A percentile compares a stretch with the other conserved stretches of the same genome.
Conservation (phyloP, 1,140 invertebrate genomes). For the Neodiprion lecontei region DNA sequence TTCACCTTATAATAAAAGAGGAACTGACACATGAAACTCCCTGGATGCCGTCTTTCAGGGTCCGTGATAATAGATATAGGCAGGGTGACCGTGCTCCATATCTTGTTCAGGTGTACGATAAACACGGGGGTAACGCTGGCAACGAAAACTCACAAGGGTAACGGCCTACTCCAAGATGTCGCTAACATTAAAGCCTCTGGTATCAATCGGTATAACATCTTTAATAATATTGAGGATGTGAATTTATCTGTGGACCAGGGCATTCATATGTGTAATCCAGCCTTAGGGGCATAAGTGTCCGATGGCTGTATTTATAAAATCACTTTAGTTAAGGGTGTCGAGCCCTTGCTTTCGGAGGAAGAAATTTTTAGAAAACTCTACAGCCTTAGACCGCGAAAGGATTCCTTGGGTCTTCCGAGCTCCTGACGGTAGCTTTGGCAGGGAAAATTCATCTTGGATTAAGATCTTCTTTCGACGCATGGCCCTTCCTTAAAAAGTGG, state of each 20-base stretch:
- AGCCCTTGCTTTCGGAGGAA: neutral
- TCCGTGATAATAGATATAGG: neutral
- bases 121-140: neutral
- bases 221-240: neutral
- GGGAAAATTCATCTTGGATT: no score
- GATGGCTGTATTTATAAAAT: neutral
- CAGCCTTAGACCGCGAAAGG: neutral
- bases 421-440: neutral
- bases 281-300: neutral
- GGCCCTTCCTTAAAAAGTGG: neutral
- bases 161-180: neutral
- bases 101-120: neutral
- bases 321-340: neutral
- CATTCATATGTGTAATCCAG: neutral
- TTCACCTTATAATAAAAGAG: no score
- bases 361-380: neutral
- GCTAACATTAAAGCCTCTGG: neutral
- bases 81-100: neutral
- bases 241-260: neutral
- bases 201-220: neutral
- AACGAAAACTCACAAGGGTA: neutral
- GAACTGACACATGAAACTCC: no score
- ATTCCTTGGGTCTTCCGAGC: neutral
- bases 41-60: neutral
- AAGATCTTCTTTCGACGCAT: no score